These are phyloP conservation scores for Triplophysa rosa DNA, from an alignment of 2,113 vertebrate species.

Conservation along the genomic window DNA sequence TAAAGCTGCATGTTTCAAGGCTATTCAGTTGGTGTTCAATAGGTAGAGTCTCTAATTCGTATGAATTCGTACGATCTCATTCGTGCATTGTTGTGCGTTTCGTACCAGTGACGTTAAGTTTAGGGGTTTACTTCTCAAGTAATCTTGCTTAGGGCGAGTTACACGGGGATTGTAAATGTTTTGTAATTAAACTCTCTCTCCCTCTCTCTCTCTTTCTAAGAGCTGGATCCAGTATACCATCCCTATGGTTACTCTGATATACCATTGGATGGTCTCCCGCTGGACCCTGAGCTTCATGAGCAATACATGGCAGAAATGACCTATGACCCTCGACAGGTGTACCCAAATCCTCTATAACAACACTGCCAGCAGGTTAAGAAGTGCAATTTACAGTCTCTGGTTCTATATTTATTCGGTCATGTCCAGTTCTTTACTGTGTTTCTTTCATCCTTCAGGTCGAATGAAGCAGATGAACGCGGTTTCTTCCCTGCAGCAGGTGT, in stretches of 20 bases:
- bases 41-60: too few relatives aligned
- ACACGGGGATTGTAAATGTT: background rate
- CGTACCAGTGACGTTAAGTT: too few relatives aligned
- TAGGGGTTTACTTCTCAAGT: too few relatives aligned
- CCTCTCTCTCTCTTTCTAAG: conserved; percentile 52
- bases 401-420: background rate
- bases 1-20: too few relatives aligned
- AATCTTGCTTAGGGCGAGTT: background rate
- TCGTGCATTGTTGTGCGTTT: too few relatives aligned
- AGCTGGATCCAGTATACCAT: conserved; percentile 67
- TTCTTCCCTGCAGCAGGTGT: conserved; percentile 12
- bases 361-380: conserved; percentile 23
- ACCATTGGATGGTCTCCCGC: conserved; percentile 65
- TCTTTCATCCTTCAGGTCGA: conserved; percentile 28
- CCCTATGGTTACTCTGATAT: conserved; percentile 68
- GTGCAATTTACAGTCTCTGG: background rate
- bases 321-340: conserved; percentile 70
- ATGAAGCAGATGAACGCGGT: conserved; percentile 23
- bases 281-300: conserved; percentile 70
- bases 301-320: conserved; percentile 68
- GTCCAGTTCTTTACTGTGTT: background rate
- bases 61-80: too few relatives aligned
- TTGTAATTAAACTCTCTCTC: background rate
- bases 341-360: conserved; percentile 71
- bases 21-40: too few relatives aligned